Conservation (phyloP, 2,113 vertebrate species). For the Amphiprion percula region DNA sequence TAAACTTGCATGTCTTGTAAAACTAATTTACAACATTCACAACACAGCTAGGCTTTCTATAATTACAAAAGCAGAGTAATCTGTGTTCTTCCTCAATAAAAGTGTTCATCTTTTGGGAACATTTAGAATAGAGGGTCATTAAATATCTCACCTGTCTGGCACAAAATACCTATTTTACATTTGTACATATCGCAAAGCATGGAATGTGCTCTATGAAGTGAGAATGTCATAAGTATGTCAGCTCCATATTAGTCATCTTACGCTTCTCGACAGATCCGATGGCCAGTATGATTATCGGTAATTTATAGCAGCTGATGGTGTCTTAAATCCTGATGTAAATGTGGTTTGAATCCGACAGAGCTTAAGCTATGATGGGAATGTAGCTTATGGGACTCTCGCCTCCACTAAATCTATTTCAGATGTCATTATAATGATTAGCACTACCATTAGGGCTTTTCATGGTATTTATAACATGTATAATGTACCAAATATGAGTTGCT, state of each 20-base stretch:
- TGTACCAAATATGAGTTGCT: slow-evolving; percentile 14
- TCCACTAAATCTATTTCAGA: slow-evolving; percentile 44
- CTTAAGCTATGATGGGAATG: slow-evolving; percentile 42
- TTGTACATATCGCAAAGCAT: slow-evolving; percentile 15
- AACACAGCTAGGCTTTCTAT: slow-evolving; percentile 14
- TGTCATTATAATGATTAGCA: slow-evolving; percentile 16
- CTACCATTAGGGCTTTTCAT: slow-evolving; percentile 29
- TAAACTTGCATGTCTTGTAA: slow-evolving; percentile 58
- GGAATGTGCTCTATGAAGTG: not conserved
- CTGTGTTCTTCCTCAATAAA: not conserved
- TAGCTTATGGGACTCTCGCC: slow-evolving; percentile 41
- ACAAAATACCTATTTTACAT: not conserved
- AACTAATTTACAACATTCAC: slow-evolving; percentile 43
- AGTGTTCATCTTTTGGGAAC: slow-evolving; percentile 6
- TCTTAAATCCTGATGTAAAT: slow-evolving; percentile 48
- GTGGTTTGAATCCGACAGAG: slow-evolving; percentile 43
- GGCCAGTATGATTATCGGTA: slow-evolving; percentile 26
- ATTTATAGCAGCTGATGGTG: slow-evolving; percentile 38
- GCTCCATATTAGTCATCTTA: not conserved
- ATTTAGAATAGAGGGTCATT: not conserved
- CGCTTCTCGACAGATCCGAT: slow-evolving; percentile 4
- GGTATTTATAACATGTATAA: slow-evolving; percentile 41
- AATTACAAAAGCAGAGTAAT: slow-evolving; percentile 38
- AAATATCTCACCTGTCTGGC: not conserved
- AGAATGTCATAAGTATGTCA: not conserved